Base-by-base conservation (phyloP, 2,888 invertebrate genomes). In the Noctua fimbriata region DNA sequence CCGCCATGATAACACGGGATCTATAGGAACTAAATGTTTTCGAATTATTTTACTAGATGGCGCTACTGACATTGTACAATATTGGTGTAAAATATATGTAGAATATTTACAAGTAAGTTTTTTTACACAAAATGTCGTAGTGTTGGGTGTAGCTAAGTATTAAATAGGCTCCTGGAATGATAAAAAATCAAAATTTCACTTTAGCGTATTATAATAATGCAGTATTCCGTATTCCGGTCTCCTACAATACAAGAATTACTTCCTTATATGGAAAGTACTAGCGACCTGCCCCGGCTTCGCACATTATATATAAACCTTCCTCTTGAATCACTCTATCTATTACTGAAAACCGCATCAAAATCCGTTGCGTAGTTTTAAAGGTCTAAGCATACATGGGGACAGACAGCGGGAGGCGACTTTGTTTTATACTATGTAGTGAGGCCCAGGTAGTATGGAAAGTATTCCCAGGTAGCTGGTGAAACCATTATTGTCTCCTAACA, bases 1-100 rank as follows among this genome's bases (percentile, higher is more conserved):
- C 55, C 55, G 63, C 58, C 24, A 6, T 47, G 16, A 49, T 73
- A 32, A n/a, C 44, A 32, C 47, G 81, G 71, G 85, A 81, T 83
- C 85, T 65, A 75, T 58, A 63, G 49, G 14, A 83, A 69, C 55
- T 84, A 55, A 12, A 36, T 1, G 41, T 49, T 69, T 60, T 49
- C 0, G 5, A 21, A 47, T 18, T 0, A 32, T 10, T 18, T 24
- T 18, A 65, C 69, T 76, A 83, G 83, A 83, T 83, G 83, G 47
- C 83, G 73, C 76, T 82, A 55, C 49, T 69, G 24, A 18, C 47
- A 0, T 58, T 36, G n/a, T 21, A 21, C 44, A 44, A 14, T 1
- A 55, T 52, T 28, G 9, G 3, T 49, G 16, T 44, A 36, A 52
- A 49, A 36, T 18, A 12, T 24, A 36, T 24, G 9, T 28, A 28